phyloP scores from a whole-genome alignment of 1,140 invertebrate genomes.

The Ceratosolen fusciceps region DNA sequence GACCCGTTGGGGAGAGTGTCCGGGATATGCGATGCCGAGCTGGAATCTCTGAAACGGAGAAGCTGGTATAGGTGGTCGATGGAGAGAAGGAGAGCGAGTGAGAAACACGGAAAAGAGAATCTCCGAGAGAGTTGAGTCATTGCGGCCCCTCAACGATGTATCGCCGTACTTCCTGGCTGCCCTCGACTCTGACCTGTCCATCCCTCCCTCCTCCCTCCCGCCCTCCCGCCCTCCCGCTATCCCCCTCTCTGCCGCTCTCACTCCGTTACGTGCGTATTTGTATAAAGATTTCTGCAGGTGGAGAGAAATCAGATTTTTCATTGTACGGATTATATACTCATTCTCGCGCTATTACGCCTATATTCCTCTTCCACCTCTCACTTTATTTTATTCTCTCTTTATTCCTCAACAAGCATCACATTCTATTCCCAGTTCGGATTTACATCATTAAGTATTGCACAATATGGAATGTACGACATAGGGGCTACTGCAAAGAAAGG shows the following conservation, averaged over 20 bases:
- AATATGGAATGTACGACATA: no score
- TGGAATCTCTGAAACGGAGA: constrained; percentile 26
- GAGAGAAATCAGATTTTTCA: neutral
- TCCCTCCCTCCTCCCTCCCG: neutral
- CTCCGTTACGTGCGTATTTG: neutral
- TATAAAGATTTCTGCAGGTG: constrained; percentile 14
- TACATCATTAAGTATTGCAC: no score
- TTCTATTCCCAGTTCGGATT: no score
- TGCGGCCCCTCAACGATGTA: constrained; percentile 16
- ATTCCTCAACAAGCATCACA: no score
- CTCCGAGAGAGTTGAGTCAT: neutral
- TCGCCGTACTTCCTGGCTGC: constrained; percentile 36
- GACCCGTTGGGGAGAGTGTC: constrained; percentile 45
- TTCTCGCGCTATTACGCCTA: neutral
- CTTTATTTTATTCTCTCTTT: no score
- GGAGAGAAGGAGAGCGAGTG: constrained; percentile 40
- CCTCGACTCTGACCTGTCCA: constrained; percentile 12
- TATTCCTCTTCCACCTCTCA: neutral
- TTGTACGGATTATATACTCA: neutral
- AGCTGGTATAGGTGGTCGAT: constrained; percentile 17
- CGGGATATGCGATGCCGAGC: neutral
- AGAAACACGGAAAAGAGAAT: constrained; percentile 45
- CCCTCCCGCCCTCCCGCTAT: neutral
- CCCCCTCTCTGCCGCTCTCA: neutral
- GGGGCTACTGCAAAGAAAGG: no score